Base-by-base conservation (phyloP, 2,113 vertebrate genomes). In the Phasianus colchicus region DNA sequence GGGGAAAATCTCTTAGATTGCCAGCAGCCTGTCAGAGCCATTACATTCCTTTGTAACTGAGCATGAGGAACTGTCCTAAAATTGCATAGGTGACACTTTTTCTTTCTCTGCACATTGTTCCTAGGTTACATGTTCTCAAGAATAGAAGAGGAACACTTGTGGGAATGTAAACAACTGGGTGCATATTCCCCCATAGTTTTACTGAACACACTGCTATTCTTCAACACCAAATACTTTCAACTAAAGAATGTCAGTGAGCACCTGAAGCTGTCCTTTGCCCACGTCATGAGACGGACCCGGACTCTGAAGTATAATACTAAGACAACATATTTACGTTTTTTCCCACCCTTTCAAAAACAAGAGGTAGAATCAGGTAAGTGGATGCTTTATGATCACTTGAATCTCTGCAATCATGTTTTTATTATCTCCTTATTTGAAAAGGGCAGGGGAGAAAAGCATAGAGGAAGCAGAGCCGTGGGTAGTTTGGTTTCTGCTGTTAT, bases 91-190 rank as follows among this genome's bases (percentile, higher is more conserved):
- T 88, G 72, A 96, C 80, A 42, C 25, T 19, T 61, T 9, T 45
- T 66, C 58, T 52, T 21, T 12, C n/a, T 69, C 71, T 65, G 36
- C 43, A 45, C 38, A 0, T 87, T 83, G 38, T 90, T 40, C 82
- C 38, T 91, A 99, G 99, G 99, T 95, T 99, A 98, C 14, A 96
- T 99, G 96, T 99, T 99, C 94, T 99, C 99, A 30, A 98, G 99
- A 3, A 99, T 99, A 50, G 99, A 99, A 97, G 99, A 99, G 97
- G 98, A 99, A 57, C 99, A 99, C 92, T 95, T 99, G 91, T 99
- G 99, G 99, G 98, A 99, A 65, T 99, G 99, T 92, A 99, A 99
- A 85, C 99, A 99, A 98, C 93, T 99, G 95, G 99, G 99, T 6
- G 99, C 99, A 14, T 99, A 99, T 96, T 99, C 99, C 29, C 99